Evolutionary conservation across 2,888 invertebrate genomes (phyloP).

Genomic region (Drosophila eohydei): DNA sequence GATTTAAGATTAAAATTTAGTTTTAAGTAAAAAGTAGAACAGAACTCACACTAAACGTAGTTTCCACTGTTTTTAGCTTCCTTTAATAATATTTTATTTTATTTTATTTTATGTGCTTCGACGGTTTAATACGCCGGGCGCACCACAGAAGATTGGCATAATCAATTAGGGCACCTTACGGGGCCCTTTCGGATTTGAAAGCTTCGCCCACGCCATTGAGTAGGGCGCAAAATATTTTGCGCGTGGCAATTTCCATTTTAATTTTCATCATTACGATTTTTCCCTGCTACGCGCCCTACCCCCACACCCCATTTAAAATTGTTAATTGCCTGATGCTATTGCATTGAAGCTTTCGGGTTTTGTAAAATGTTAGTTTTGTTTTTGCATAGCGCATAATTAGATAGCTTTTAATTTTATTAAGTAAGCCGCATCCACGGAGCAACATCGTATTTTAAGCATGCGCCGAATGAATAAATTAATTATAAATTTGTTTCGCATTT

Average conservation of each 20-base stretch:
- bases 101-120: constrained; percentile 15
- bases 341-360: constrained; percentile 25
- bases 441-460: neutral
- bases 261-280: constrained; percentile 55
- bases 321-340: constrained; percentile 49
- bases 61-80: neutral
- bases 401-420: constrained; percentile 56
- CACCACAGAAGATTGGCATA: constrained; percentile 37
- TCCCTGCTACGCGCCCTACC: neutral
- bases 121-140: neutral
- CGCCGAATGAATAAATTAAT: constrained; percentile 16
- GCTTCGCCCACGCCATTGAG: constrained; percentile 38
- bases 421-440: constrained; percentile 6
- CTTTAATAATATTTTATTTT: constrained; percentile 7
- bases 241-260: constrained; percentile 65
- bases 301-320: constrained; percentile 1
- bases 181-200: constrained; percentile 35
- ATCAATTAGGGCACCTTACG: constrained; percentile 62
- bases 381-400: constrained; percentile 51
- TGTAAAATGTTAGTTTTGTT: constrained; percentile 29
- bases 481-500: constrained; percentile 1
- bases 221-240: constrained; percentile 39
- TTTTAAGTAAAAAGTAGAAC: neutral
- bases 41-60: neutral
- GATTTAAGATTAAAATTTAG: neutral